Conservation (phyloP, 2,113 vertebrate genomes). For the Pipra filicauda region DNA sequence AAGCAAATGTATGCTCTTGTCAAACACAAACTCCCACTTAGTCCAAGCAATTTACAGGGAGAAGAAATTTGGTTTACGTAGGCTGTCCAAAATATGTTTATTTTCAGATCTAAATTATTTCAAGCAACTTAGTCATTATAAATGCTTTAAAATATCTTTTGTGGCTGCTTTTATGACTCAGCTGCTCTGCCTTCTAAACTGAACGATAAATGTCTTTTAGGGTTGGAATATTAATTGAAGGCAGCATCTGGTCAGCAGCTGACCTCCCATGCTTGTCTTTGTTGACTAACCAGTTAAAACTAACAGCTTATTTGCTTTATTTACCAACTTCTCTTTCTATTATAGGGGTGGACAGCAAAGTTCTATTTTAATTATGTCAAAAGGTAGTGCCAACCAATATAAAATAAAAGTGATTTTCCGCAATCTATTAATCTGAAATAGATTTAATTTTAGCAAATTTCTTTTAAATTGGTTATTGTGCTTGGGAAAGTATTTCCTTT, state of each 20-base stretch:
- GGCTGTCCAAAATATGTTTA: conserved; percentile 72
- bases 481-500: conserved; percentile 8
- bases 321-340: conserved; percentile 51
- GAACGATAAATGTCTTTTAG: conserved; percentile 77
- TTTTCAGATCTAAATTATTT: conserved; percentile 77
- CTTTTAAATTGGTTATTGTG: conserved; percentile 40
- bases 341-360: conserved; percentile 1
- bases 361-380: conserved; percentile 57
- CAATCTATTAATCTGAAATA: conserved; percentile 73
- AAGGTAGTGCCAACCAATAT: conserved; percentile 23
- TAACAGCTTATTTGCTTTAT: conserved; percentile 58
- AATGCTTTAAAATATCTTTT: conserved; percentile 68
- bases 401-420: conserved; percentile 69
- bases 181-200: conserved; percentile 73
- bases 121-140: conserved; percentile 69
- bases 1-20: conserved; percentile 64
- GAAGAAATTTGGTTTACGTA: conserved; percentile 70
- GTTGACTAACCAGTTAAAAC: conserved; percentile 64
- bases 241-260: conserved; percentile 85
- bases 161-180: conserved; percentile 77
- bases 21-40: conserved; percentile 57
- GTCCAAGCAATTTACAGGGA: conserved; percentile 61
- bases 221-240: conserved; percentile 82
- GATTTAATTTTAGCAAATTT: conserved; percentile 66
- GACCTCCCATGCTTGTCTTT: conserved; percentile 71